Conservation (phyloP, 2,888 invertebrate species). For the Chymomyza fuscimana region DNA sequence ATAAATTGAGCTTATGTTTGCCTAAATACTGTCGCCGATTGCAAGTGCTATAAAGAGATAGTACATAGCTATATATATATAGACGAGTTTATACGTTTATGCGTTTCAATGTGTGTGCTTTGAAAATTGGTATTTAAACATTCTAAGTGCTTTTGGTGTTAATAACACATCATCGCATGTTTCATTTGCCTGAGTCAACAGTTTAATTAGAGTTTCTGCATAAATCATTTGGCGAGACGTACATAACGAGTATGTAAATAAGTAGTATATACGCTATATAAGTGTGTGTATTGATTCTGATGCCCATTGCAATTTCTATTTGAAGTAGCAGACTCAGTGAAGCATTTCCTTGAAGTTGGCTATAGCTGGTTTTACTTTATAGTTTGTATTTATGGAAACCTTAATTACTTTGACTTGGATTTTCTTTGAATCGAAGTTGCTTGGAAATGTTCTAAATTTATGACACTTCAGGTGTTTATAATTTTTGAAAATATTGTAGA, state of each 20-base stretch:
- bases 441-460: neutral
- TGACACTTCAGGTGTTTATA: no score
- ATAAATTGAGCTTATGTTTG: conserved; percentile 19
- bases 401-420: neutral
- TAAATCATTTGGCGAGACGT: conserved; percentile 45
- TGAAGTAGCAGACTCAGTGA: neutral
- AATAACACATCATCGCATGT: conserved; percentile 66
- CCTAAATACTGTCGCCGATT: neutral
- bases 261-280: neutral
- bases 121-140: conserved; percentile 57
- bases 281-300: conserved; percentile 4
- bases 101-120: neutral
- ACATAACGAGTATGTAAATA: conserved; percentile 12
- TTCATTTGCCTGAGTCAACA: conserved; percentile 68
- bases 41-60: neutral
- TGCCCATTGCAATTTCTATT: conserved; percentile 5
- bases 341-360: neutral
- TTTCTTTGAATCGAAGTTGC: neutral
- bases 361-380: neutral
- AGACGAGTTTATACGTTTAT: neutral
- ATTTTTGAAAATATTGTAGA: no score
- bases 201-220: conserved; percentile 67
- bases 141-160: conserved; percentile 67
- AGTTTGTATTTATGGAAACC: neutral
- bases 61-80: neutral